Base-by-base conservation (phyloP, 2,888 invertebrate genomes). In the Prostheceraeus crozeri region DNA sequence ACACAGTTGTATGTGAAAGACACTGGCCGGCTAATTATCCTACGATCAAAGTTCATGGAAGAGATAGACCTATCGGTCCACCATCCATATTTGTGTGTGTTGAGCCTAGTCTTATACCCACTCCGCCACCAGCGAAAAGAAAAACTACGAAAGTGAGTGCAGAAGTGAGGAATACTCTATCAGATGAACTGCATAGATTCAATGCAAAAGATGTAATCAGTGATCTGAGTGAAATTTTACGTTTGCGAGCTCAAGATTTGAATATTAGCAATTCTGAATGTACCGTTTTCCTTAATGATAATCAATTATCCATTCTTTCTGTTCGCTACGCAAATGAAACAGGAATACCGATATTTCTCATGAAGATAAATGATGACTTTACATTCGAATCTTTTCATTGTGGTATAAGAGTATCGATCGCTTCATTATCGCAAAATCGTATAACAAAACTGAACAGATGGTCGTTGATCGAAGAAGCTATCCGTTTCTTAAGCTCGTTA, bases 401-500 rank as follows among this genome's bases (percentile, higher is more conserved):
- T 48, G 48, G 48, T 48, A 48, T 30, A 48, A 10, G 14, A 30
- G 25, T 25, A 23, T 48, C 28, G 25, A 48, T 21, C 25, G 25
- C 48, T 19, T 28, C 23, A 19, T 48, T 48, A 30, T 25, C 48
- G 25, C 48, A 48, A 48, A 48, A 48, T 48, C 48, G 48, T 25
- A 48, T 48, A 11, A 19, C 28, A 28, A 23, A 48, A 28, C 23
- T 19, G n/a, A 48, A 48, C 48, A 48, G 28, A 30, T 28, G 28
- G 48, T 48, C 48, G 28, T 25, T 21, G n/a, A 14, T 48, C 28
- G 28, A 23, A 23, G 48, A 48, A 48, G 48, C 48, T 48, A 23
- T 19, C 48, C 48, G 48, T 28, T 48, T 48, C 28, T 48, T 48
- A 48, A 48, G 48, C 48, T n/a, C n/a, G n/a, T n/a, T n/a, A n/a